Percentiles rank a stretch among this genome's conserved stretches.
Conservation (phyloP, 2,113 vertebrate species). For the Equus przewalskii region DNA sequence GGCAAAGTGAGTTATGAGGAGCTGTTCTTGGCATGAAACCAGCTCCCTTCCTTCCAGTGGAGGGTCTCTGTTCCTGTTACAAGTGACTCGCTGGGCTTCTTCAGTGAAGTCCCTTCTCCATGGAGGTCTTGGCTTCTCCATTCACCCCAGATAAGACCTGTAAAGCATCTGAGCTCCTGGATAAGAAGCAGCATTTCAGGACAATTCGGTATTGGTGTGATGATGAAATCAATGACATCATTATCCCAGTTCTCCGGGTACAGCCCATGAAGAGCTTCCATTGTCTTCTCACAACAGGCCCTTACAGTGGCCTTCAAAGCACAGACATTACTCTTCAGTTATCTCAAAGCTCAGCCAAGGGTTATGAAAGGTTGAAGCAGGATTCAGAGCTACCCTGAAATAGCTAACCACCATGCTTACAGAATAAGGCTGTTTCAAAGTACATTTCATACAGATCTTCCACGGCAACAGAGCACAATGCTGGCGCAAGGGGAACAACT, state of each 20-base stretch:
- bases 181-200: background rate
- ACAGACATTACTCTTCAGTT: background rate
- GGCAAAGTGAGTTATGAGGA: background rate
- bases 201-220: background rate
- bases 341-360: background rate
- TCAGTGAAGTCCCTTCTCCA: background rate
- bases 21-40: background rate
- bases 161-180: background rate
- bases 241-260: background rate
- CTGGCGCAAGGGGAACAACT: background rate
- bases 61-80: constrained; percentile 33
- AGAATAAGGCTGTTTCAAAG: background rate
- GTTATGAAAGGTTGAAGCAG: background rate
- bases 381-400: background rate
- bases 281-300: background rate
- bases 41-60: background rate
- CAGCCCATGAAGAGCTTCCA: background rate
- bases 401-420: background rate
- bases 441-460: background rate
- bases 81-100: constrained; percentile 37
- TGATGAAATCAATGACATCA: constrained; percentile 4
- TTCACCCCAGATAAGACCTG: background rate
- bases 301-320: background rate
- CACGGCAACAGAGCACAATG: background rate
- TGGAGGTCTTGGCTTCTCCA: background rate